A percentile compares a stretch with the other conserved stretches of the same genome.
Evolutionary conservation across 1,140 invertebrate genomes (phyloP).

Genomic region (Drosophila sproati): DNA sequence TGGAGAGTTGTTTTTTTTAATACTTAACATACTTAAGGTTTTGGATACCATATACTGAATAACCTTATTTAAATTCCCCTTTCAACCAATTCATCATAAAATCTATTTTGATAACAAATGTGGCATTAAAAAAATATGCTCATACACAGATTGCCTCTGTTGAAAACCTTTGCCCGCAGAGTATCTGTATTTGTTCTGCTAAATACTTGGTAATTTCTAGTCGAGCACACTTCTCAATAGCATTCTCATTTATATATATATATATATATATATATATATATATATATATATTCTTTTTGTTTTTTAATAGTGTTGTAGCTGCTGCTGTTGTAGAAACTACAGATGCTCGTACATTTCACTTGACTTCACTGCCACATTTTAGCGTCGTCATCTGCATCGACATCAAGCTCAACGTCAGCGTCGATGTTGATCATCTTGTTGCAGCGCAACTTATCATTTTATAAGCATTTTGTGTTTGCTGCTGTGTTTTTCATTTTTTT

Average conservation of each 20-base stretch:
- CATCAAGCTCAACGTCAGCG: constrained; percentile 41
- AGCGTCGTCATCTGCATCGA: constrained; percentile 32
- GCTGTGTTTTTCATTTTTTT: constrained; percentile 20
- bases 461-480: constrained; percentile 72
- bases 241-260: background rate
- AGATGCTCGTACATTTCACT: constrained; percentile 68
- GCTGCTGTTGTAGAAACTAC: constrained; percentile 24
- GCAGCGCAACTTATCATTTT: constrained; percentile 73
- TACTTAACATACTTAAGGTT: too few relatives aligned
- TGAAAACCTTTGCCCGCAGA: too few relatives aligned
- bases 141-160: too few relatives aligned
- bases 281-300: background rate
- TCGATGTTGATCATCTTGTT: constrained; percentile 27
- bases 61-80: too few relatives aligned
- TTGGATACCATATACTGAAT: background rate
- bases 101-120: too few relatives aligned
- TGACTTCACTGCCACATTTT: constrained; percentile 67
- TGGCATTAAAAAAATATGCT: too few relatives aligned
- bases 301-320: constrained; percentile 20
- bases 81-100: too few relatives aligned
- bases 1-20: too few relatives aligned
- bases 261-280: too few relatives aligned
- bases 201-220: background rate
- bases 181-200: too few relatives aligned
- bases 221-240: background rate